A percentile compares a stretch with the other conserved stretches of the same genome.
phyloP scores from a whole-genome alignment of 2,797 vertebrate genomes.

The Remorina albescens region DNA sequence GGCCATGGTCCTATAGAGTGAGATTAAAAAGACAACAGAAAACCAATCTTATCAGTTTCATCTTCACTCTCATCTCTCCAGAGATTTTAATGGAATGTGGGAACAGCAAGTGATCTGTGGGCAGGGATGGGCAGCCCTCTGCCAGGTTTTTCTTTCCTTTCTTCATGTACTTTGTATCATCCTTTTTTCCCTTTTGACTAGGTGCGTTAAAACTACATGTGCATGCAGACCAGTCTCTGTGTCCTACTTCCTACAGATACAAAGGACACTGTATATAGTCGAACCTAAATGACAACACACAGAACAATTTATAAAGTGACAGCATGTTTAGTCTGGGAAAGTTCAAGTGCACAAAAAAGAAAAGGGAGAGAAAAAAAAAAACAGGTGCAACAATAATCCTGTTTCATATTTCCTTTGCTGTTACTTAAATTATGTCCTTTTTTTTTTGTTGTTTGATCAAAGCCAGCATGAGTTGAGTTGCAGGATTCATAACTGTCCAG shows the following conservation, averaged over 20 bases:
- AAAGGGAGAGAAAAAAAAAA: background rate
- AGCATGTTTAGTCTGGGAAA: constrained; percentile 66
- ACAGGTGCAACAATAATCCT: constrained; percentile 35
- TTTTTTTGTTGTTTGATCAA: constrained; percentile 58
- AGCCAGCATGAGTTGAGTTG: constrained; percentile 46
- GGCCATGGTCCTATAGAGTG: constrained; percentile 8
- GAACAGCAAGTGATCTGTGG: constrained; percentile 74
- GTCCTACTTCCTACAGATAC: constrained; percentile 38
- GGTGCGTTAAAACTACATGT: constrained; percentile 37
- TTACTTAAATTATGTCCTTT: constrained; percentile 44
- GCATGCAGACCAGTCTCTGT: constrained; percentile 12
- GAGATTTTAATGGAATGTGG: constrained; percentile 76
- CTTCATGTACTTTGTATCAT: constrained; percentile 61
- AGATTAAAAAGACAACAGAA: constrained; percentile 50
- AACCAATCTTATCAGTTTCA: constrained; percentile 73
- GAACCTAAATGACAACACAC: constrained; percentile 25
- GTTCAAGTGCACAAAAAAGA: constrained; percentile 47
- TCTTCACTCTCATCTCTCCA: constrained; percentile 63
- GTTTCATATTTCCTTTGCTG: constrained; percentile 59
- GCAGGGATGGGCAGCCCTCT: constrained; percentile 65
- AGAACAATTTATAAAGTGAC: constrained; percentile 48
- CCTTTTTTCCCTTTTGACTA: constrained; percentile 37
- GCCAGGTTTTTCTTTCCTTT: constrained; percentile 71
- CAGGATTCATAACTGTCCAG: constrained; percentile 56
- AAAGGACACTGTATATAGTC: constrained; percentile 27